Base-by-base conservation (phyloP, 2,113 vertebrate species). In the Alectura lathami region DNA sequence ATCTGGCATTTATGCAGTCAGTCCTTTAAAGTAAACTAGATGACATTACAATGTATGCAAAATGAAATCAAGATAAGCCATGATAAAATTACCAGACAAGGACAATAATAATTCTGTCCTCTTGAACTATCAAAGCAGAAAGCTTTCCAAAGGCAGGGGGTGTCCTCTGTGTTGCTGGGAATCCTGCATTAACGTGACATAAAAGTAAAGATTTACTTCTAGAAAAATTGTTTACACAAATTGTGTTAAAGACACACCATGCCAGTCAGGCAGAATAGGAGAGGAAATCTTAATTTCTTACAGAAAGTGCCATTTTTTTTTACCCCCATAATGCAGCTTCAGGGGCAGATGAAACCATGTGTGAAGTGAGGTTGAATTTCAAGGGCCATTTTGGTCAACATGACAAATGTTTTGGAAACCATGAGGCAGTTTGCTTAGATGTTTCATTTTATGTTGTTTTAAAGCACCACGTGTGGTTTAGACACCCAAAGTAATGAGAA, bases 61-160 rank as follows among this genome's bases (percentile, higher is more conserved):
- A 91, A 79, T 68, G 86, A 88, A 86, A 68, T 50, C 68, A 68
- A 47, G n/a, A 82, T 79, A 72, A 78, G 64, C 56, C 38, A 21
- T 11, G 13, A 74, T 70, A 81, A 94, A 64, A 64, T 83, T 89
- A 2, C 6, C 13, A 60, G 30, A 54, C 45, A 78, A 93, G 63
- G 50, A 2, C n/a, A 90, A 15, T 85, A 79, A 69, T 40, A 72
- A 75, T 79, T 74, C n/a, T 67, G 6, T 77, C 47, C 13, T 91
- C 56, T 63, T 78, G 57, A 86, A 7, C 32, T 86, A 14, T 50
- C 27, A 22, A 80, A 66, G 32, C 16, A 47, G 9, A 82, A 69
- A 87, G 5, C 15, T 13, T 84, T 76, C 20, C 36, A 79, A 24
- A 86, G 27, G 9, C 51, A 72, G 17, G 70, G 9, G 15, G 5